Evolutionary conservation across 2,888 invertebrate genomes (phyloP), one percentile per base, ranked within the genome.

Genomic region (Eupithecia dodoneata): DNA sequence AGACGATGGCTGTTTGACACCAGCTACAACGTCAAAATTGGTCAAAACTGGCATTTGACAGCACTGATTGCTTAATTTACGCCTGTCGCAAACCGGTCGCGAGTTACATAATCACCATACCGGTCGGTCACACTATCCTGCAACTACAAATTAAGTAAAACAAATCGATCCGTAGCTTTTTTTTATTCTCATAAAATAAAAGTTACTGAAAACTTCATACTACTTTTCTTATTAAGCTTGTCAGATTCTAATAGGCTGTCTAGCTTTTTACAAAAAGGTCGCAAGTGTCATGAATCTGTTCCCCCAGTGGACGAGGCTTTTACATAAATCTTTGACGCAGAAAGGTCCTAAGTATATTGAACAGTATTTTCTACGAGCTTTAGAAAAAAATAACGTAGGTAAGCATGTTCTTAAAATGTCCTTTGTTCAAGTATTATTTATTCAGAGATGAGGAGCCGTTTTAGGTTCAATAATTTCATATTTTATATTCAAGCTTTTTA

Each of bases 331-430:
- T 80, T 80, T 80, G 74, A 79, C 75, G 75, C 59, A 76, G 75
- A 81, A 80, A 77, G 77, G 75, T 73, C 77, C 78, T 76, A 79
- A 70, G 74, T 74, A 79, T 80, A 81, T 82, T 81, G 75, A 73
- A 80, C 78, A 76, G 69, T 72, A 13, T 76, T 78, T 81, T 78
- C 73, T 77, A 76, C 4, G 59, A 15, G 15, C 67, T 72, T 59
- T 67, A 59, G 52, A 59, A 71, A 72, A 30, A 71, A 71, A 73
- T 67, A 30, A 30, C 44, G 15, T 45, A 45, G 44, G n/a, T 45
- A 42, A 66, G 63, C 30, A 30, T 63, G 9, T 66, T 66, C 15
- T 42, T 66, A 41, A 66, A 65, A 66, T 7, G 42, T 66, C 66
- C 41, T 65, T 1, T 63, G 63, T 30, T 63, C 4, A 63, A 30